Base-by-base conservation (phyloP, 2,888 invertebrate species). In the Plebejus argus region DNA sequence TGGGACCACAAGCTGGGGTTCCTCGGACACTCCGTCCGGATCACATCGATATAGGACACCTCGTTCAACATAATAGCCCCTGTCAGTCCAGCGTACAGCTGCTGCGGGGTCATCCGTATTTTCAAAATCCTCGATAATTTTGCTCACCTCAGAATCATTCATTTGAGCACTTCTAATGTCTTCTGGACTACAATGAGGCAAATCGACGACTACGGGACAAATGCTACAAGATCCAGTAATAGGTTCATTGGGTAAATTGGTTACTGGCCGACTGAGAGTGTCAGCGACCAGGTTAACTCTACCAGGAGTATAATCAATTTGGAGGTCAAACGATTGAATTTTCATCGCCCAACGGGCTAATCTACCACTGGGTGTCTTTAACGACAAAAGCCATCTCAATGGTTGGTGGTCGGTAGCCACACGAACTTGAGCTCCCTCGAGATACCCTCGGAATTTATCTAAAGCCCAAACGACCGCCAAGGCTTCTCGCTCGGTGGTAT, bases 311-410 rank as follows among this genome's bases (percentile, higher is more conserved):
- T 90, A 90, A 7, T 82, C 78, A 10, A 39, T 39, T 39, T 39
- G 39, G 39, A 39, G 39, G 8, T 39, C 39, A 8, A 45, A 45
- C 10, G 4, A 79, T 79, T 89, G 86, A 3, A 93, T 79, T 7
- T 78, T 66, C 4, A 83, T 49, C 0, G 88, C 87, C 93, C 92
- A 94, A 70, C 92, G 79, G 0, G 88, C 39, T 2, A 45, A 45
- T 45, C 39, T 45, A 45, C 39, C 39, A 45, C 88, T 2, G 94
- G 88, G 87, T n/a, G 90, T 84, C 79, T 91, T 90, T 1, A 91
- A 58, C 0, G 83, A 81, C 79, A 89, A 80, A 7, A 94, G 79
- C 89, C 91, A 93, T 76, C 83, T 84, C 10, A 95, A 82, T 0
- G 92, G 88, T 80, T 88, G 88, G 80, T 92, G 93, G 80, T 93